Evolutionary conservation across 2,113 vertebrate genomes (phyloP), one percentile per base, ranked within the genome.

Genomic region (Buteo buteo): DNA sequence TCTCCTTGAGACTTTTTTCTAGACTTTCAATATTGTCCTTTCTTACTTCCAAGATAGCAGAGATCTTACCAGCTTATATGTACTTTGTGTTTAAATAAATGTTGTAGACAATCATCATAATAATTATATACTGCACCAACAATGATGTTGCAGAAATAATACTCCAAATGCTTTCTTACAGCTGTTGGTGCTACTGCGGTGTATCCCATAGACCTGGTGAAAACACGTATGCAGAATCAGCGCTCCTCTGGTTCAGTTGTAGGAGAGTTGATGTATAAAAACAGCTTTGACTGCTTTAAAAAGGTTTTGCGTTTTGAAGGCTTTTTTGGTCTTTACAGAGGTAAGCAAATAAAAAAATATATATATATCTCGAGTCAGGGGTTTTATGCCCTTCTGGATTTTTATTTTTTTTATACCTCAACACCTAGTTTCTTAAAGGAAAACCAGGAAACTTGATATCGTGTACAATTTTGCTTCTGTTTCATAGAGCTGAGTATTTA

Each of bases 201-300:
- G 2, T 99, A 99, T 88, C 99, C 99, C 81, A 99, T 99, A 77
- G 99, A 99, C 95, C 98, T 99, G 98, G 99, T 99, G 97, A 99
- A 99, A 98, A 99, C 99, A 11, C 99, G 99, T 19, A 99, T 99
- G 99, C 99, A 99, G 96, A 99, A 99, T 97, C 99, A 99, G 92
- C 99, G 99, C 66, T 98, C 99, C 95, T 98, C 98, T 1, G 98
- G 99, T 72, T 99, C 99, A 81, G 99, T 99, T 0, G 98, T 99
- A 24, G 99, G 99, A 74, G 99, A 99, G 91, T 82, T 99, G 97
- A 99, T 99, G 99, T 99, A 99, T 94, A 99, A 99, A 97, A 99
- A 98, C 98, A 99, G 99, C 96, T 99, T 99, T 55, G 99, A 99
- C 97, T 99, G 99, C 88, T 99, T 99, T 66, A 99, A 99, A 98